phyloP scores from a whole-genome alignment of 2,888 invertebrate genomes.

The Hylaea fasciaria region DNA sequence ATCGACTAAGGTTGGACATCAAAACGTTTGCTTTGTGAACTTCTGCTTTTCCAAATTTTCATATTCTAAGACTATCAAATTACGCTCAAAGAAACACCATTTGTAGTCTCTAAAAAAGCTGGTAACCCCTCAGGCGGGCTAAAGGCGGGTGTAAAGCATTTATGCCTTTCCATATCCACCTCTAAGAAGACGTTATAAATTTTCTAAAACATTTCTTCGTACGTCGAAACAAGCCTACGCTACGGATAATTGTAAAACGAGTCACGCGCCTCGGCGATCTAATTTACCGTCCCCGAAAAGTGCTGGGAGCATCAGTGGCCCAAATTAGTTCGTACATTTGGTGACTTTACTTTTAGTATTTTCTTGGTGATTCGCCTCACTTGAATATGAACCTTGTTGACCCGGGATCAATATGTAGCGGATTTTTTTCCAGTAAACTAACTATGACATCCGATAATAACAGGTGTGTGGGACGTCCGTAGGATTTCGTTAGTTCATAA shows the following conservation, averaged over 20 bases:
- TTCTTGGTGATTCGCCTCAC: conserved; percentile 9
- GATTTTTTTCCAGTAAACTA: neutral
- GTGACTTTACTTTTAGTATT: conserved; percentile 43
- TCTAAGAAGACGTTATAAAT: neutral
- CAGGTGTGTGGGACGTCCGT: too few relatives aligned
- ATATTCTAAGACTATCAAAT: too few relatives aligned
- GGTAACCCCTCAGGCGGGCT: too few relatives aligned
- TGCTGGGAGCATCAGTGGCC: conserved; percentile 64
- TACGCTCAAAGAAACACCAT: too few relatives aligned
- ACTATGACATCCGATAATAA: neutral
- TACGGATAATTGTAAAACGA: conserved; percentile 58
- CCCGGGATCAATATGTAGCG: neutral
- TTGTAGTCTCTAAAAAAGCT: too few relatives aligned
- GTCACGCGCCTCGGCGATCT: conserved; percentile 72
- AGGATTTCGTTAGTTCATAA: too few relatives aligned
- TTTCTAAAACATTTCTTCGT: conserved; percentile 5
- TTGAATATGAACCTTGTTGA: conserved; percentile 6
- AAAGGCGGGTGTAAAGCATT: too few relatives aligned
- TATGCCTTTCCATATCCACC: neutral
- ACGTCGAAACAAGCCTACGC: conserved; percentile 35
- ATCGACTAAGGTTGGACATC: too few relatives aligned
- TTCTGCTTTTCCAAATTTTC: too few relatives aligned
- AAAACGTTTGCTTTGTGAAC: too few relatives aligned
- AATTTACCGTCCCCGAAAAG: conserved; percentile 75
- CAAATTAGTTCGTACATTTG: conserved; percentile 63